Base-by-base conservation (phyloP, 2,888 invertebrate genomes). In the Epiblema foenella region DNA sequence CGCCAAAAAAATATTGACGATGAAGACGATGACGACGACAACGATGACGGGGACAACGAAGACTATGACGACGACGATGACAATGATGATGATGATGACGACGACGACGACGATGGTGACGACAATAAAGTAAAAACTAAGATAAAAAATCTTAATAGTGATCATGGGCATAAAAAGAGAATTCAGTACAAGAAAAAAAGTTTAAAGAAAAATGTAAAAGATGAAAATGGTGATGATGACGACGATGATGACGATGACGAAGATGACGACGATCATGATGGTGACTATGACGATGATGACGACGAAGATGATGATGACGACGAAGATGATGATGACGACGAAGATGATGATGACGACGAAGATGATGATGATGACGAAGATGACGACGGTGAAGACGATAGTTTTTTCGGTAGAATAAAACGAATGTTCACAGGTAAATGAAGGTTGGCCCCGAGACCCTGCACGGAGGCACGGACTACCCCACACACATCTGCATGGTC, bases 401-500 rank as follows among this genome's bases (percentile, higher is more conserved):
- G 86, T 87, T 88, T 91, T 85, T 88, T 93, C 85, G 88, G 89
- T 90, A 91, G 89, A 87, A 91, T 94, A 86, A 93, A 89, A 86
- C 87, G 87, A 88, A 89, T 91, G 83, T 91, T 94, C 78, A 89
- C 93, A 94, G 93, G 94, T 93, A 94, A 86, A 87, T 88, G 79
- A 89, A 83, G 80, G 88, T 88, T 84, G 84, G 84, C 85, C 88
- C 84, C 82, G 82, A 85, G 84, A 85, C 79, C 89, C 88, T 85
- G 89, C 89, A 89, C 87, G 85, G 86, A 86, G 83, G 85, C 85
- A 86, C 85, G 83, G 83, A 83, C 78, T 79, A 80, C 78, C 85
- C 86, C 82, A 64, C 84, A 88, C 86, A 89, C 91, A 90, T 91
- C 93, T 93, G 93, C 93, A 93, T 93, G 93, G 93, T 91, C 90